phyloP scores from a whole-genome alignment of 2,113 vertebrate species.

The Psophia crepitans region DNA sequence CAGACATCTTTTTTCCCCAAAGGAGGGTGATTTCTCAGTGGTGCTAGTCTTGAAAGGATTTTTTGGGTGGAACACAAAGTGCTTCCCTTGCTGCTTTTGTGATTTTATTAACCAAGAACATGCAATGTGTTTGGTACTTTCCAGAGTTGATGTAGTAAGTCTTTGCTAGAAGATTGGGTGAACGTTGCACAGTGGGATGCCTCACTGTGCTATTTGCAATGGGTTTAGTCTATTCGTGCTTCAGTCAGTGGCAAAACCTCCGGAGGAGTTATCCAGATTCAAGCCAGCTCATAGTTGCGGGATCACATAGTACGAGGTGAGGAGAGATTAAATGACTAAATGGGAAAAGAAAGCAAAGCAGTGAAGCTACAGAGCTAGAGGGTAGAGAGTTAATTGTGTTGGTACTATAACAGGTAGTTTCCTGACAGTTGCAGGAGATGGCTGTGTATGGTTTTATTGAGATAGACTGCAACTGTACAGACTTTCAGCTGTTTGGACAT shows the following conservation, averaged over 20 bases:
- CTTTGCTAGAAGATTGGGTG: background rate
- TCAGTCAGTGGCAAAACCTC: background rate
- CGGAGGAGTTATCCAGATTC: background rate
- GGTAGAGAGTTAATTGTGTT: background rate
- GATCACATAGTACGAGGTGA: background rate
- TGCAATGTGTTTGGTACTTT: background rate
- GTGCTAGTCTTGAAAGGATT: background rate
- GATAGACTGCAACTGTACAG: constrained; percentile 22
- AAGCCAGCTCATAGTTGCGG: background rate
- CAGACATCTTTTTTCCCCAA: background rate
- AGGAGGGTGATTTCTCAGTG: background rate
- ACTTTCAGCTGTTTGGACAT: constrained; percentile 34
- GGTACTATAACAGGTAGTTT: background rate
- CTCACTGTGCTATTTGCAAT: background rate
- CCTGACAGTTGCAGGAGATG: constrained; percentile 29
- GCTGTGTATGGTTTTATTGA: constrained; percentile 55
- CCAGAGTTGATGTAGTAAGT: background rate
- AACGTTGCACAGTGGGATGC: background rate
- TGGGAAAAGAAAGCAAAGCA: background rate
- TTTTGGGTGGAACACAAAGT: background rate
- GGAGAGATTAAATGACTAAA: background rate
- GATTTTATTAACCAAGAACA: background rate
- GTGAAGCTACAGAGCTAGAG: background rate
- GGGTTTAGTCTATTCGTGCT: background rate
- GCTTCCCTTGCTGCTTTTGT: background rate